Evolutionary conservation across 2,888 invertebrate species (phyloP).

Genomic region (Malacosoma neustria): DNA sequence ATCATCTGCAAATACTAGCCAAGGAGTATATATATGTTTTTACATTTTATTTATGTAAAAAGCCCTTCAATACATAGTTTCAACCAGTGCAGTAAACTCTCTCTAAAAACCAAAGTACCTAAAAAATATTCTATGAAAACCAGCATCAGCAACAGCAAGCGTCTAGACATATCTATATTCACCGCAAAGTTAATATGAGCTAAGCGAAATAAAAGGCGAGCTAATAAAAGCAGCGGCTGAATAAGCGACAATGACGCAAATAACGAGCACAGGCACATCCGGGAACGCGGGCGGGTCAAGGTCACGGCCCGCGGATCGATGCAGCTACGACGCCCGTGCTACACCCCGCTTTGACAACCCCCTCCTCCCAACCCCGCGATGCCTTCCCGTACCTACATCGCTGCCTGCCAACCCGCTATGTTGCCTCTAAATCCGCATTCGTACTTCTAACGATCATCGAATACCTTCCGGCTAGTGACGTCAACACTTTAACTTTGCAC

Average conservation of each 20-base stretch:
- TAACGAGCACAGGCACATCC: conserved; percentile 57
- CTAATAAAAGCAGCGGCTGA: conserved; percentile 59
- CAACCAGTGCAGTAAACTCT: too few species aligned
- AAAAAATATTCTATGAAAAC: too few species aligned
- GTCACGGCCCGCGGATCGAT: conserved; percentile 78
- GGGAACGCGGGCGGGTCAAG: conserved; percentile 77
- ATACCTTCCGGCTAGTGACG: conserved; percentile 13
- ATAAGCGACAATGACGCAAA: conserved; percentile 61
- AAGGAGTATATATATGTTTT: too few species aligned
- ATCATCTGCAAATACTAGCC: too few species aligned
- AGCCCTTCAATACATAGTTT: too few species aligned
- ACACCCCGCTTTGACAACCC: conserved; percentile 31
- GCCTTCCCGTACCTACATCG: too few species aligned
- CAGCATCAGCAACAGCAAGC: too few species aligned
- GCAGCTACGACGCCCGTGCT: conserved; percentile 67
- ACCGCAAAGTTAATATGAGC: conserved; percentile 20
- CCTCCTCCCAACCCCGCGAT: conserved; percentile 24
- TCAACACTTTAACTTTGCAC: conserved; percentile 4
- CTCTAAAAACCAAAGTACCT: too few species aligned
- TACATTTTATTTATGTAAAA: too few species aligned
- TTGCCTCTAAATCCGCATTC: conserved; percentile 24
- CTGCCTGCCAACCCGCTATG: conserved; percentile 30
- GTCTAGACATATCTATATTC: conserved; percentile 30
- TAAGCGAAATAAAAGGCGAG: conserved; percentile 39
- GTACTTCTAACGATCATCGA: conserved; percentile 24